Conservation (phyloP, 2,888 invertebrate genomes). For the Candidula unifasciata region DNA sequence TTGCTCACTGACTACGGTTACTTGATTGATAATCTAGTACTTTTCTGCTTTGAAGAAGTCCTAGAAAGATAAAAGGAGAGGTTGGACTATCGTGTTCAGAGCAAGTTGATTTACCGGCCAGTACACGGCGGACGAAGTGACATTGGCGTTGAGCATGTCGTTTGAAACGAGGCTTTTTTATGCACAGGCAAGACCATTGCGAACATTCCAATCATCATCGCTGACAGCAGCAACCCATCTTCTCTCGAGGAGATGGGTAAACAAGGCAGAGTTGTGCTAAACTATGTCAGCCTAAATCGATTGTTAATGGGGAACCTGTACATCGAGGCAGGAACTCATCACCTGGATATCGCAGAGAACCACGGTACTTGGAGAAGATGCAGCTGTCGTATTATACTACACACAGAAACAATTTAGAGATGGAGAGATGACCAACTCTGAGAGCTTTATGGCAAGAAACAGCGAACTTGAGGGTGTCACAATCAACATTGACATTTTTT, state of each 20-base stretch:
- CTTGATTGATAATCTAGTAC: neutral
- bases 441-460: conserved; percentile 82
- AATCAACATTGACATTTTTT: conserved; percentile 92
- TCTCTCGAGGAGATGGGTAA: conserved; percentile 89
- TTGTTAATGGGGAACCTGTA: conserved; percentile 94
- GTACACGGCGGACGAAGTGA: conserved; percentile 86
- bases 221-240: conserved; percentile 86
- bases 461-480: conserved; percentile 69
- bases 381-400: conserved; percentile 88
- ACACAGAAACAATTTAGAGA: conserved; percentile 75
- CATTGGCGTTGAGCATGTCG: conserved; percentile 88
- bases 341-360: conserved; percentile 96
- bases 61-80: conserved; percentile 14
- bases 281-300: conserved; percentile 91
- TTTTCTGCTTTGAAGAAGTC: neutral
- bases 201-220: conserved; percentile 85
- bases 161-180: conserved; percentile 79
- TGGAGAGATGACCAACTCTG: conserved; percentile 84
- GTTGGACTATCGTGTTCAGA: conserved; percentile 91
- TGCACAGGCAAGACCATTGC: conserved; percentile 80
- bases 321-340: conserved; percentile 87
- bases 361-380: conserved; percentile 91
- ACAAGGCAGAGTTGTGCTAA: conserved; percentile 88
- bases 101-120: conserved; percentile 96
- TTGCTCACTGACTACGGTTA: neutral